Evolutionary conservation across 2,797 vertebrate genomes (phyloP).

Genomic region (Spinus olivaceus): DNA sequence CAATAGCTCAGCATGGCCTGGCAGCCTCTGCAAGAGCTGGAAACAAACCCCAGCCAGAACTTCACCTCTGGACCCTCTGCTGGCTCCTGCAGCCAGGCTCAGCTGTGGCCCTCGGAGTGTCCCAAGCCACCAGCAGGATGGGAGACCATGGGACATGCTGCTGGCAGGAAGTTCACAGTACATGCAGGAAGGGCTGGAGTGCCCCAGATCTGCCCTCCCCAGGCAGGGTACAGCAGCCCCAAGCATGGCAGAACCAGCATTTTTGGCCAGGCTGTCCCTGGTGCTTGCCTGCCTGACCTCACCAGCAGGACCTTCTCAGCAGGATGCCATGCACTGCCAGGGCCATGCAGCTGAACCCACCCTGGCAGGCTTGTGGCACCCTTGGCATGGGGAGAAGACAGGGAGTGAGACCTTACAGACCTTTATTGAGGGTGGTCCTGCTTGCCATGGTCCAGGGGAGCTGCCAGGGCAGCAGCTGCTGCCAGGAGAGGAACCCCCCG

Average conservation of each 20-base stretch:
- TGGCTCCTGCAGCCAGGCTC: not conserved
- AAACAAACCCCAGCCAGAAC: not conserved
- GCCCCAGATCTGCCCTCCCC: not conserved
- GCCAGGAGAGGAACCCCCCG: rapidly evolving
- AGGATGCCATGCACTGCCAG: rapidly evolving
- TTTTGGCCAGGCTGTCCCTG: not conserved
- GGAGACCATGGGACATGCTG: rapidly evolving
- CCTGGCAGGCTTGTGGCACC: not conserved
- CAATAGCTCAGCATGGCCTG: rapidly evolving
- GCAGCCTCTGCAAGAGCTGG: not conserved
- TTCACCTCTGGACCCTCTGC: not conserved
- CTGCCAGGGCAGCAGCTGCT: no score
- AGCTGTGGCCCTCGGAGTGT: rapidly evolving
- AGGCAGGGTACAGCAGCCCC: not conserved
- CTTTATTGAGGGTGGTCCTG: not conserved
- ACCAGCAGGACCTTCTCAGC: not conserved
- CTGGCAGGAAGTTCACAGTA: not conserved
- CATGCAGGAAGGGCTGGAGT: rapidly evolving
- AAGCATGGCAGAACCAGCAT: not conserved
- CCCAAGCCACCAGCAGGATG: not conserved
- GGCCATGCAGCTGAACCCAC: rapidly evolving
- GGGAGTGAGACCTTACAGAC: not conserved
- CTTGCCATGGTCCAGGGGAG: rapidly evolving
- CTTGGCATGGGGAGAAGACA: rapidly evolving
- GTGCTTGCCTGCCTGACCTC: not conserved